Evolutionary conservation across 2,888 invertebrate genomes (phyloP).

Genomic region (Acholoe squamosa): DNA sequence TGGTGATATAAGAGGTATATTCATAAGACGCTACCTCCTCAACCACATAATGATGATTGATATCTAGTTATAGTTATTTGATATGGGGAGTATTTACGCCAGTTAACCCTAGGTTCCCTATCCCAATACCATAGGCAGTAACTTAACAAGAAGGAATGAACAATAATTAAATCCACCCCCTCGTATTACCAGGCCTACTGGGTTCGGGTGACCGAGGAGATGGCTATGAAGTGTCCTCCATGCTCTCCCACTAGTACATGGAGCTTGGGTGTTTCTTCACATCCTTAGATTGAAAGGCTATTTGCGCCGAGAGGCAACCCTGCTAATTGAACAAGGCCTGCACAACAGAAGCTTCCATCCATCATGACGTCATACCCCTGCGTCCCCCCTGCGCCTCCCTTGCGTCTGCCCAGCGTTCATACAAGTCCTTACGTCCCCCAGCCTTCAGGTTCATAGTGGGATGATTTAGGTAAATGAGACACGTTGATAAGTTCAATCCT

Average conservation of each 20-base stretch:
- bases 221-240: neutral
- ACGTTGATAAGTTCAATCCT: too few species aligned
- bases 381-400: neutral
- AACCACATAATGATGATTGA: too few species aligned
- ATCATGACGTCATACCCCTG: neutral
- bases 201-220: too few species aligned
- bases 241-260: neutral
- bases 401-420: neutral
- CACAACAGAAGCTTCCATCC: neutral
- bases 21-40: too few species aligned
- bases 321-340: slow-evolving; percentile 44
- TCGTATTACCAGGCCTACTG: too few species aligned
- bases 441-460: too few species aligned
- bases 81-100: too few species aligned
- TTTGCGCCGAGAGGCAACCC: neutral
- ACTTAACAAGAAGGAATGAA: neutral
- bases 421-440: too few species aligned
- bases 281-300: slow-evolving; percentile 16
- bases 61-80: too few species aligned
- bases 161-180: too few species aligned
- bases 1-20: too few species aligned
- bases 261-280: neutral
- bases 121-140: neutral
- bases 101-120: neutral
- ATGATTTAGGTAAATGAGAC: too few species aligned